A percentile compares a stretch with the other conserved stretches of the same genome.
These are phyloP conservation scores for Carabus problematicus DNA, from an alignment of 2,888 invertebrate genomes.

Conservation along the genomic window DNA sequence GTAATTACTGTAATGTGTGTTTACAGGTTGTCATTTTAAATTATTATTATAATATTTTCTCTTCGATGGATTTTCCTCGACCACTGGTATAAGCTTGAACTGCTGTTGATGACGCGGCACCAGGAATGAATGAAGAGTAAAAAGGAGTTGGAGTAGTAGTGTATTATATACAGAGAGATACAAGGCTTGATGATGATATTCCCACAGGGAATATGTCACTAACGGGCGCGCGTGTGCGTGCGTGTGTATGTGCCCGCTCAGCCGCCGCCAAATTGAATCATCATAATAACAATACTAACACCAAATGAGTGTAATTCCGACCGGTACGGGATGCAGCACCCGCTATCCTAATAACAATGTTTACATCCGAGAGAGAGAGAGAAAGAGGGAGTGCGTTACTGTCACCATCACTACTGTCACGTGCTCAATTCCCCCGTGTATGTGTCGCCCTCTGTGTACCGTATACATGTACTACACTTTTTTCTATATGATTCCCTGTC, in stretches of 20 bases:
- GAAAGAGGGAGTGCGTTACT: not conserved
- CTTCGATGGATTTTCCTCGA: no score
- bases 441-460: no score
- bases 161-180: no score
- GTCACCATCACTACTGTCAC: not conserved
- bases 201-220: not conserved
- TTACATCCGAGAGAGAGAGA: constrained; percentile 20
- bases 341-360: constrained; percentile 30
- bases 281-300: constrained; percentile 36
- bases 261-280: constrained; percentile 35
- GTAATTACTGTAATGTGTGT: constrained; percentile 37
- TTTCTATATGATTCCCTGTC: constrained; percentile 38
- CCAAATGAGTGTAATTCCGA: constrained; percentile 34
- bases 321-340: not conserved
- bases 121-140: no score
- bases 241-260: constrained; percentile 10
- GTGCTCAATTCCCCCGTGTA: not conserved
- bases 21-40: constrained; percentile 38
- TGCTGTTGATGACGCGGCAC: no score
- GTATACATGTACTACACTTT: constrained; percentile 11
- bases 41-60: constrained; percentile 24
- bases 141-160: no score
- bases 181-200: not conserved
- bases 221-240: not conserved
- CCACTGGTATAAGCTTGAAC: no score